Evolutionary conservation across 30 jellyfish, hydroid and myxozoan genomes (phyloP).

Genomic region (Calvadosia cruxmelitensis): DNA sequence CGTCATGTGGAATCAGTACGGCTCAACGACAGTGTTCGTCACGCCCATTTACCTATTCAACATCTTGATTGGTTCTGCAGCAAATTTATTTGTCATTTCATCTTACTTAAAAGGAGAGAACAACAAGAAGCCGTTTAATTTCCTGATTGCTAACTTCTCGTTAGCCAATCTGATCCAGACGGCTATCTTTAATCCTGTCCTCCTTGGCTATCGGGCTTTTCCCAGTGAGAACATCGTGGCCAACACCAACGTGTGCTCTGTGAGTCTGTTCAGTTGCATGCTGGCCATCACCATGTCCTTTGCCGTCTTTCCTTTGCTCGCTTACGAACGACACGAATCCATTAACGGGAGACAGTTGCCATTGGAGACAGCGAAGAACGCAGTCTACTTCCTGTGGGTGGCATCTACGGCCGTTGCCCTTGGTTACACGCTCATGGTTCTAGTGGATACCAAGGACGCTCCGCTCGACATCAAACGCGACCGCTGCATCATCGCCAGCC

Average conservation of each 20-base stretch:
- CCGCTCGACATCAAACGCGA: constrained; percentile 6
- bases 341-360: not conserved
- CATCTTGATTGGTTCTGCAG: constrained; percentile 7
- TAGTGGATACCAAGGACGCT: not conserved
- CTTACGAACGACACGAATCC: constrained; percentile 6
- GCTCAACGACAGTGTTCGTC: constrained; percentile 6
- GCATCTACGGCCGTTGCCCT: not conserved
- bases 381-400: constrained; percentile 3
- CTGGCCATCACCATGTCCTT: constrained; percentile 11
- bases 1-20: constrained; percentile 6
- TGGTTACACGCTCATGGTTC: constrained; percentile 6
- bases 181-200: constrained; percentile 5
- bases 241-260: constrained; percentile 5
- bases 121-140: not conserved
- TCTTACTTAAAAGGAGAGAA: not conserved
- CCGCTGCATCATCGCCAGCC: constrained; percentile 15
- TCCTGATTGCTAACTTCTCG: constrained; percentile 1
- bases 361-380: not conserved
- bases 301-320: constrained; percentile 8
- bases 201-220: not conserved
- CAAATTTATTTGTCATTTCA: constrained; percentile 3
- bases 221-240: constrained; percentile 4
- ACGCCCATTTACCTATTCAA: constrained; percentile 7
- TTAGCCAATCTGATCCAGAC: constrained; percentile 4
- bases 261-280: constrained; percentile 10